Percentiles rank a stretch among this genome's conserved stretches.
phyloP scores from a whole-genome alignment of 2,888 invertebrate species.

The Thymelicus lineola region DNA sequence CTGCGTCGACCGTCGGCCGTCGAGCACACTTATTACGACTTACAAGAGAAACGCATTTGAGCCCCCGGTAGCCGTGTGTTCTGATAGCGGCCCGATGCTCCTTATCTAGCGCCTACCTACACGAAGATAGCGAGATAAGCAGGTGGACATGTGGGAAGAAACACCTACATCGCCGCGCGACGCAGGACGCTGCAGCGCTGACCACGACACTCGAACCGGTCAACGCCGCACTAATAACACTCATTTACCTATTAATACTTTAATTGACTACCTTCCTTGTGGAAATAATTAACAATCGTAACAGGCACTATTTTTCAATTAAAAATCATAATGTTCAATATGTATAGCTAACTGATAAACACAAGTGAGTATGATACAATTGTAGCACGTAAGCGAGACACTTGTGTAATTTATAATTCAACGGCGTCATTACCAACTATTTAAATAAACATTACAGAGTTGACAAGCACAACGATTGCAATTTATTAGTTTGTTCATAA shows the following conservation, averaged over 20 bases:
- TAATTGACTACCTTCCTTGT: background rate
- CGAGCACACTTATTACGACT: conserved; percentile 65
- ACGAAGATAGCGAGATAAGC: conserved; percentile 69
- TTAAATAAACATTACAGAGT: background rate
- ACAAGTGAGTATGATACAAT: too few species aligned
- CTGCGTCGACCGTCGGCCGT: conserved; percentile 46
- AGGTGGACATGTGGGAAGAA: conserved; percentile 61
- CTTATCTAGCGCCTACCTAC: conserved; percentile 62
- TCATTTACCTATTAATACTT: background rate
- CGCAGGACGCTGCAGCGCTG: background rate
- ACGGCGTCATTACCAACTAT: background rate
- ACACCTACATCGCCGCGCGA: conserved; percentile 14
- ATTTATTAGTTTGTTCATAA: background rate
- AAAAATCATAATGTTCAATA: background rate
- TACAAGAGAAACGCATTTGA: conserved; percentile 82
- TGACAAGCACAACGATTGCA: background rate
- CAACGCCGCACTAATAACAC: background rate
- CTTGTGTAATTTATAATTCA: conserved; percentile 1
- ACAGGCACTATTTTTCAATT: too few species aligned
- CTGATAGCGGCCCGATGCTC: conserved; percentile 60
- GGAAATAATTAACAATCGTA: too few species aligned
- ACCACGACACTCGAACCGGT: conserved; percentile 15
- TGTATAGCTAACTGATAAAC: background rate
- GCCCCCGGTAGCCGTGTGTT: conserved; percentile 61
- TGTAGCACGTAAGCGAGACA: background rate